Percentiles rank a stretch among this genome's conserved stretches.
Conservation (phyloP, 2,797 vertebrate species). For the Chelon auratus region DNA sequence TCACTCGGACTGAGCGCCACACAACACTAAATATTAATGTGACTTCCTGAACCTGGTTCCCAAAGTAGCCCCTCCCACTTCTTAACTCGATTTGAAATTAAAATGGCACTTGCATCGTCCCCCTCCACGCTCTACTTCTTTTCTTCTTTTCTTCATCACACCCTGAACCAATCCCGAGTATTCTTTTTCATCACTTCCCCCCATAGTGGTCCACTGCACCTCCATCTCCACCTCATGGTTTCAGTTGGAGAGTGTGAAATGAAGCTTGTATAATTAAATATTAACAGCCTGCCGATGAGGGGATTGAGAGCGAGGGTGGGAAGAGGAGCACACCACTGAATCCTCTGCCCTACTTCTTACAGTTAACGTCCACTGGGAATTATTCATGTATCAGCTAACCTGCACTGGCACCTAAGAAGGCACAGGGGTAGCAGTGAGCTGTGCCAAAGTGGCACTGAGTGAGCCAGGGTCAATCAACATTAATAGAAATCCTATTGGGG, state of each 20-base stretch:
- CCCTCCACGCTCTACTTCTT: conserved; percentile 29
- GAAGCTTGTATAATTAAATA: conserved; percentile 85
- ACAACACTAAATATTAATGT: too few relatives aligned
- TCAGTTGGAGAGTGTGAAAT: conserved; percentile 72
- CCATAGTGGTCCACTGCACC: conserved; percentile 51
- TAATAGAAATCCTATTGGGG: conserved; percentile 75
- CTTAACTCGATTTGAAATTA: conserved; percentile 25
- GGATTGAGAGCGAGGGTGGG: conserved; percentile 71
- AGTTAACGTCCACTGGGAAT: conserved; percentile 77
- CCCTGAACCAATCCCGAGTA: conserved; percentile 32
- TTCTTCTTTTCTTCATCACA: conserved; percentile 27
- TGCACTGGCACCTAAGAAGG: conserved; percentile 73
- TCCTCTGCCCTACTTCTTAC: conserved; percentile 82
- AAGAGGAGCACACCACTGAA: conserved; percentile 62
- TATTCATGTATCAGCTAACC: conserved; percentile 80
- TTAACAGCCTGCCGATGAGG: conserved; percentile 83
- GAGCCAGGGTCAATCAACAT: conserved; percentile 76
- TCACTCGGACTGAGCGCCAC: too few relatives aligned
- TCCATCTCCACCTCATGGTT: conserved; percentile 62
- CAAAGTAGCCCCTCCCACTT: conserved; percentile 7
- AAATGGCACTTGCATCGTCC: conserved; percentile 31
- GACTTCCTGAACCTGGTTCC: background rate
- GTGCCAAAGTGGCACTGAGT: conserved; percentile 66
- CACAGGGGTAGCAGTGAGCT: conserved; percentile 57
- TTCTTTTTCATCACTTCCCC: conserved; percentile 60